Evolutionary conservation across 1,140 invertebrate genomes (phyloP).

Genomic region (Cotesia vestalis): DNA sequence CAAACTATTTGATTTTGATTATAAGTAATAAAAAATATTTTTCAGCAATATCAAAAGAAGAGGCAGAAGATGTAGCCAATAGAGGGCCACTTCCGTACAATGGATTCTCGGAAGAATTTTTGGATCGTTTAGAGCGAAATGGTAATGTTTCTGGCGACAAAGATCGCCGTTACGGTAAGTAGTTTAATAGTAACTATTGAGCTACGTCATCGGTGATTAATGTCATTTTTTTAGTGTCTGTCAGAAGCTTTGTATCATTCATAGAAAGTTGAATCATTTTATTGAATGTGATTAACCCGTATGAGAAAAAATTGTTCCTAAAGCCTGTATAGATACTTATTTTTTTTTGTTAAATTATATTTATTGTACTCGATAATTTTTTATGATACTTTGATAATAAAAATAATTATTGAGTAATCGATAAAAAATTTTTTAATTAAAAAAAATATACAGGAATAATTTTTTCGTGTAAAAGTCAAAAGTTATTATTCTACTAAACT

Average conservation of each 20-base stretch:
- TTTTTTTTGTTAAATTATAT: too few relatives aligned
- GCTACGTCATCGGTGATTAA: not conserved
- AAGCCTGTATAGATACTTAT: too few relatives aligned
- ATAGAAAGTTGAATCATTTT: not conserved
- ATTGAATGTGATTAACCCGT: not conserved
- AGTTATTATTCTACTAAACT: not conserved
- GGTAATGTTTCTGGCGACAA: conserved; percentile 79
- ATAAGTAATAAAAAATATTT: conserved; percentile 21
- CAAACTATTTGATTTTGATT: too few relatives aligned
- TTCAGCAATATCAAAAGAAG: conserved; percentile 80
- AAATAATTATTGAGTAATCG: too few relatives aligned
- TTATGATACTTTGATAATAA: too few relatives aligned
- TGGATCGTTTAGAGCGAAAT: conserved; percentile 88
- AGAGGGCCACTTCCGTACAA: conserved; percentile 82
- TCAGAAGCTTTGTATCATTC: conserved; percentile 6
- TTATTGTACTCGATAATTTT: too few relatives aligned
- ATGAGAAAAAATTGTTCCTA: too few relatives aligned
- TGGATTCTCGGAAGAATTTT: conserved; percentile 90
- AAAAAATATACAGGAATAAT: not conserved
- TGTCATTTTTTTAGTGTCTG: conserved; percentile 4
- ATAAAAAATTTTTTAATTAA: not conserved
- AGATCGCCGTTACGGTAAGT: conserved; percentile 62
- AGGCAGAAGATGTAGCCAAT: conserved; percentile 72
- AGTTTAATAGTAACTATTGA: conserved; percentile 10
- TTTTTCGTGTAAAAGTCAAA: not conserved